Conservation (phyloP, 2,888 invertebrate genomes). For the Drosophila borealis region DNA sequence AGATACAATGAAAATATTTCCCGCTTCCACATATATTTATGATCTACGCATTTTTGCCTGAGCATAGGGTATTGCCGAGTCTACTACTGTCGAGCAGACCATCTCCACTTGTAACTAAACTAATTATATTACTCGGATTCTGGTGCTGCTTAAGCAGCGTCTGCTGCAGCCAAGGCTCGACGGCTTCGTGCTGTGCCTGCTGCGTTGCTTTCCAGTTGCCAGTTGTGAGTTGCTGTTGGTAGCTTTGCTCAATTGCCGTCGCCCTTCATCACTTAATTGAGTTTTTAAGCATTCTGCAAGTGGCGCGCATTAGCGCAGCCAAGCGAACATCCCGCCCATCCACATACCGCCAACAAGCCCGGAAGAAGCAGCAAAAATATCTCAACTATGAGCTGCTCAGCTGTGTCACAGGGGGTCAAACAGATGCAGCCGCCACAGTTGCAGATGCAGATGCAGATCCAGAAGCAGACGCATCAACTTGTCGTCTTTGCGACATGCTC, state of each 20-base stretch:
- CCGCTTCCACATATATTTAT: background rate
- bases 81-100: background rate
- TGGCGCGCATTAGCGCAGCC: slow-evolving; percentile 52
- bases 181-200: slow-evolving; percentile 2
- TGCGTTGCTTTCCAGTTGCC: slow-evolving; percentile 1
- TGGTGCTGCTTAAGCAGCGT: slow-evolving; percentile 1
- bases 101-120: slow-evolving; percentile 17
- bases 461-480: slow-evolving; percentile 12
- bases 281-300: slow-evolving; percentile 64
- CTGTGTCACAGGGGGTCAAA: slow-evolving; percentile 19
- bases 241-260: slow-evolving; percentile 40
- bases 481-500: slow-evolving; percentile 26
- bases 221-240: slow-evolving; percentile 1
- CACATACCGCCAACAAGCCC: slow-evolving; percentile 34
- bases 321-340: slow-evolving; percentile 50
- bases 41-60: too few relatives aligned
- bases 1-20: too few relatives aligned
- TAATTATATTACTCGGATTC: slow-evolving; percentile 41
- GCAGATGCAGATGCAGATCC: slow-evolving; percentile 9
- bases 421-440: slow-evolving; percentile 19
- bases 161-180: slow-evolving; percentile 9
- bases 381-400: slow-evolving; percentile 50
- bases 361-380: slow-evolving; percentile 41
- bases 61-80: too few relatives aligned
- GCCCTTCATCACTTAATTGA: slow-evolving; percentile 63